Percentiles rank a stretch among this genome's conserved stretches.
phyloP scores from a whole-genome alignment of 2,113 vertebrate species.

The Plecotus auritus region DNA sequence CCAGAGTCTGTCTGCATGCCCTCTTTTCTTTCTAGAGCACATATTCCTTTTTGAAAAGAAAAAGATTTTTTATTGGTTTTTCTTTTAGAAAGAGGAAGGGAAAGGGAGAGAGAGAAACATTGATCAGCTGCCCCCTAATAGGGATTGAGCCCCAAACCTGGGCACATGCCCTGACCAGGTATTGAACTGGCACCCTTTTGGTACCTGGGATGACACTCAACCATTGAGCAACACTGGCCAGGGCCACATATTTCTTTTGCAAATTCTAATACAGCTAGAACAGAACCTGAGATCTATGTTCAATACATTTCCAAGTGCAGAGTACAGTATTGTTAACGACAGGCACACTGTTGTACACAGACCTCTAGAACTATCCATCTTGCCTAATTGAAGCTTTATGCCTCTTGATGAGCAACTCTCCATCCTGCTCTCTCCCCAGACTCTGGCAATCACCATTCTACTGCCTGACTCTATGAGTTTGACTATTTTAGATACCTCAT shows the following conservation, averaged over 20 bases:
- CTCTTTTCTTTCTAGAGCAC: neutral
- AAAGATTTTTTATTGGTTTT: too few species aligned
- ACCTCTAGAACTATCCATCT: neutral
- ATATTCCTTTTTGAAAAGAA: neutral
- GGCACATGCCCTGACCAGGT: too few species aligned
- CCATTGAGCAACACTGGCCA: too few species aligned
- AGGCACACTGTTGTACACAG: neutral
- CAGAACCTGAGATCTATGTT: neutral
- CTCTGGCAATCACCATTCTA: neutral
- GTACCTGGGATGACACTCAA: too few species aligned
- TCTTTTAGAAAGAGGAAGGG: too few species aligned
- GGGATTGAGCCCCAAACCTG: too few species aligned
- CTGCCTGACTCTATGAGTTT: neutral
- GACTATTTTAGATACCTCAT: neutral
- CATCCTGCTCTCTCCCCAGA: neutral
- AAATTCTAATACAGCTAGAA: neutral
- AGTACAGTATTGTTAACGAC: neutral
- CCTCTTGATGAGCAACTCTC: neutral
- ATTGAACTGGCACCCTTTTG: too few species aligned
- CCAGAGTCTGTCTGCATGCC: too few species aligned
- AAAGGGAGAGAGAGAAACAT: too few species aligned
- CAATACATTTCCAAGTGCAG: neutral
- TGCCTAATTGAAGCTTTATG: neutral
- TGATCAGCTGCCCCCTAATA: too few species aligned
- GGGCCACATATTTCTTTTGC: neutral